Conservation (phyloP, 2,113 vertebrate species). For the Petromus typicus region DNA sequence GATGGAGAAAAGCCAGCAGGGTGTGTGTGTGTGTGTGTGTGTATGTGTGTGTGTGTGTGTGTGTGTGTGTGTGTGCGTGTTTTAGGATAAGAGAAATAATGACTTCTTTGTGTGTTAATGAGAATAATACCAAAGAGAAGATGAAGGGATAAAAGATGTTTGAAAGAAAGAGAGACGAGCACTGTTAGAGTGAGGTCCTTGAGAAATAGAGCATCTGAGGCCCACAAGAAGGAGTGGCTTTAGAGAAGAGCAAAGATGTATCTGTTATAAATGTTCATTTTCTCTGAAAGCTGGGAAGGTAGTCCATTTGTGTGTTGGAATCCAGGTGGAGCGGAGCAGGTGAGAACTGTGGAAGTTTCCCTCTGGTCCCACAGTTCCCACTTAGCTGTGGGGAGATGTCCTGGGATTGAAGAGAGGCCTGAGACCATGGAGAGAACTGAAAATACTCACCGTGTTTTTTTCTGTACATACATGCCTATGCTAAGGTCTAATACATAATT, state of each 20-base stretch:
- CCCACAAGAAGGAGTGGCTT: neutral
- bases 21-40: no score
- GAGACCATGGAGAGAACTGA: neutral
- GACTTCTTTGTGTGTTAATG: neutral
- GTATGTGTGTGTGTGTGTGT: neutral
- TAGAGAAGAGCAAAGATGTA: neutral
- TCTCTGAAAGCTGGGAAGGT: neutral
- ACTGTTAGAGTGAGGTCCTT: neutral
- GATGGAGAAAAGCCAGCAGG: neutral
- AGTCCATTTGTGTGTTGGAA: neutral
- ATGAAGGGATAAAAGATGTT: neutral
- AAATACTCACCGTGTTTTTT: neutral
- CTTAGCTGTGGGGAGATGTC: neutral
- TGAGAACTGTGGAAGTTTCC: neutral
- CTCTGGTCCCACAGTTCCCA: neutral
- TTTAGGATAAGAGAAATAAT: neutral
- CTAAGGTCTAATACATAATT: neutral
- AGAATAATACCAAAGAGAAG: neutral
- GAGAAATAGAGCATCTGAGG: neutral
- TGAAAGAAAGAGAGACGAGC: neutral
- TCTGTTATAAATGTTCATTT: neutral
- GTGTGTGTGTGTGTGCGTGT: neutral
- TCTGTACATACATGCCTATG: neutral
- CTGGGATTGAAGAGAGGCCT: neutral
- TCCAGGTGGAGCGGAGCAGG: neutral